Percentiles rank a stretch among this genome's conserved stretches.
Conservation (phyloP, 2,113 vertebrate genomes). For the Scophthalmus maximus region DNA sequence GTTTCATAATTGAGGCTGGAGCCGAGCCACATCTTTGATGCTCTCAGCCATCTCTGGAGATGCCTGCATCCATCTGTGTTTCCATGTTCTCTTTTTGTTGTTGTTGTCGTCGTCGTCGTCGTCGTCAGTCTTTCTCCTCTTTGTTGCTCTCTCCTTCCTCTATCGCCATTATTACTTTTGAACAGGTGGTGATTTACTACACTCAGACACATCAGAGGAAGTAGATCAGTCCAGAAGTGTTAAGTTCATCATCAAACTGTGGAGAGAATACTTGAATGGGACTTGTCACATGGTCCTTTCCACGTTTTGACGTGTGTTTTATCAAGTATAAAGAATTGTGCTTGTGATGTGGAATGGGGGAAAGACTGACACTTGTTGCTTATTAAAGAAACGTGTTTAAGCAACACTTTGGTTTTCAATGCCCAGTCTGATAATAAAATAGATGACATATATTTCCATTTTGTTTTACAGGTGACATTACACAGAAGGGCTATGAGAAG, state of each 20-base stretch:
- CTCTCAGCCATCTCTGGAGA: constrained; percentile 54
- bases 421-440: neutral
- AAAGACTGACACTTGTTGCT: neutral
- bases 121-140: neutral
- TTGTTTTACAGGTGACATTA: constrained; percentile 73
- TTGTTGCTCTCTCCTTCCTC: constrained; percentile 8
- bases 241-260: neutral
- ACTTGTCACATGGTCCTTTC: too few relatives aligned
- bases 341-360: neutral
- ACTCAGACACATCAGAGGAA: neutral
- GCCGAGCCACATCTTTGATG: constrained; percentile 40
- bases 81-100: constrained; percentile 2
- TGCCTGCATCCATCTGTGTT: constrained; percentile 57
- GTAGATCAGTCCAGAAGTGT: neutral
- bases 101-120: neutral
- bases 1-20: constrained; percentile 37
- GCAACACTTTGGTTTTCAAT: neutral
- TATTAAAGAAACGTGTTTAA: neutral
- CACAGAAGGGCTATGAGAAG: constrained; percentile 82
- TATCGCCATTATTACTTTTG: constrained; percentile 4
- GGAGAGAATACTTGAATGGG: neutral
- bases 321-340: neutral
- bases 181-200: constrained; percentile 19
- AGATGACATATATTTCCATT: constrained; percentile 1
- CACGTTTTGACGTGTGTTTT: neutral